Evolutionary conservation across 2,888 invertebrate species (phyloP), one percentile per base, ranked within the genome.

Genomic region (Phaonia tiefii): DNA sequence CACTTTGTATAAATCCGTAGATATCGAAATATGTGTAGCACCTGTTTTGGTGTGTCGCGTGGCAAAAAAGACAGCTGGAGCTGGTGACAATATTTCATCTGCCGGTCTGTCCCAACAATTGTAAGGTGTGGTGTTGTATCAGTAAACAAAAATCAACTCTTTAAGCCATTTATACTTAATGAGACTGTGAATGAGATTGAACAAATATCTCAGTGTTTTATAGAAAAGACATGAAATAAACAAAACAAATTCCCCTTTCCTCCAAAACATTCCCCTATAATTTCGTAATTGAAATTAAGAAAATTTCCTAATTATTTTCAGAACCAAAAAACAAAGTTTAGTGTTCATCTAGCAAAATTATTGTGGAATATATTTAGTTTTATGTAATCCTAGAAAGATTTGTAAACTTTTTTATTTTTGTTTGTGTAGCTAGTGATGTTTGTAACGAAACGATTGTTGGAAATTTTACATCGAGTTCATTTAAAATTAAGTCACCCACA

Each of bases 31-130:
- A 70, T 97, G 97, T 89, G 93, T 97, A 4, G 96, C 96, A 0
- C 96, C 97, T 0, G 96, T 96, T 5, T 91, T 97, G 26, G 96
- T 97, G 2, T 97, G 97, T 87, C 96, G 95, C 0, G 93, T 95
- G 84, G 96, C 95, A 0, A 93, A 94, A 79, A 93, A 96, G 86
- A 97, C 97, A 0, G 96, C 95, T 0, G 97, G 97, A 0, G 96
- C 96, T 10, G 97, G 97, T 0, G 97, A 97, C 88, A 97, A 96
- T 87, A 95, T 97, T 83, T 96, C 96, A 0, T 95, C 96, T n/a
- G 95, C 96, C 1, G 96, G 96, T n/a, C 91, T 97, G 15, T 94
- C 93, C n/a, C 91, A 94, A 71, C 95, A 95, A 89, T 92, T 94
- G 39, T 88, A 82, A 31, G 31, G 71, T 54, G 66, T 54, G 66